A percentile compares a stretch with the other conserved stretches of the same genome.
These are phyloP conservation scores for Pelecanus crispus DNA, from an alignment of 2,113 vertebrate species.

Conservation along the genomic window DNA sequence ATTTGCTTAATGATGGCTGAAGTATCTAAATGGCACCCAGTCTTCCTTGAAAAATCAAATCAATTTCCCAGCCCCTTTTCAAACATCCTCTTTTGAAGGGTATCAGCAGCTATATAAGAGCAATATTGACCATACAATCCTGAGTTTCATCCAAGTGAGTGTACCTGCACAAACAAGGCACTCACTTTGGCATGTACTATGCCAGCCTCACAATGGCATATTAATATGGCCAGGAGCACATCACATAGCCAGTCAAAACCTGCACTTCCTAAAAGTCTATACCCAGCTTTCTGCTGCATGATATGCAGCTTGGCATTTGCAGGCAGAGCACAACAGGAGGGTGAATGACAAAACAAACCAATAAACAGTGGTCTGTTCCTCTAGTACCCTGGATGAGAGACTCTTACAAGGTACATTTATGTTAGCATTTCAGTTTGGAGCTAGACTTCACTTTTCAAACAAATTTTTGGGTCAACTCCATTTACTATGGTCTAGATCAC, in stretches of 20 bases:
- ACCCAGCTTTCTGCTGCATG: background rate
- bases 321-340: background rate
- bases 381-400: background rate
- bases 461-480: background rate
- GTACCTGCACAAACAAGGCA: background rate
- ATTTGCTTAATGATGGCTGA: background rate
- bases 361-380: background rate
- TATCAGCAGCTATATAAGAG: background rate
- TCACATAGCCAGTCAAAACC: background rate
- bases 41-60: background rate
- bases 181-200: background rate
- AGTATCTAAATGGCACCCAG: background rate
- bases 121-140: background rate
- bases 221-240: background rate
- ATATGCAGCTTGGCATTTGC: background rate
- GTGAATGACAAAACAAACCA: background rate
- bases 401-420: background rate
- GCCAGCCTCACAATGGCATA: background rate
- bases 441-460: background rate
- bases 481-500: background rate
- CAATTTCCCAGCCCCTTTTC: background rate
- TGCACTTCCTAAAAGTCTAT: background rate
- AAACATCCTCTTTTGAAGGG: background rate
- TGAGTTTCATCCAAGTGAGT: background rate
- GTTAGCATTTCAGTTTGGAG: background rate